phyloP scores from a whole-genome alignment of 1,140 invertebrate species.

The Drosophila orena region DNA sequence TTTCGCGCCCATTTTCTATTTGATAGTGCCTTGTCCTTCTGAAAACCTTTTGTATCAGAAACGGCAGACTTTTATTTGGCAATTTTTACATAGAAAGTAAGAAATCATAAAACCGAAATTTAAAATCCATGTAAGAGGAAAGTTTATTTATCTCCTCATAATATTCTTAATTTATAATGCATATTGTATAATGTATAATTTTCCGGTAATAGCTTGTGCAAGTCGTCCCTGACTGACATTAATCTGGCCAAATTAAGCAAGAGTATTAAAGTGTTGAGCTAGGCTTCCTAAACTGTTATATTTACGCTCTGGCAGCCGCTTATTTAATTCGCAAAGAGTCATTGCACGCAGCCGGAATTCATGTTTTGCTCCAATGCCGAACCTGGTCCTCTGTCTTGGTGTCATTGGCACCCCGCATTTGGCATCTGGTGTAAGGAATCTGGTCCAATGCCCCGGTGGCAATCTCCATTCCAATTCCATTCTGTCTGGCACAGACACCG shows the following conservation, averaged over 20 bases:
- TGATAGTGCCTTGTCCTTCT: too few species aligned
- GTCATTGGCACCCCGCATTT: slow-evolving; percentile 29
- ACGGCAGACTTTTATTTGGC: too few species aligned
- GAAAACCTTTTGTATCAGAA: too few species aligned
- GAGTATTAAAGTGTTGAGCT: not conserved
- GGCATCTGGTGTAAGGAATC: slow-evolving; percentile 16
- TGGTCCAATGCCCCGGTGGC: slow-evolving; percentile 18
- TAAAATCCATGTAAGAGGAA: too few species aligned
- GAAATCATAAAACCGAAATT: too few species aligned
- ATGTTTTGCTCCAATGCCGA: slow-evolving; percentile 35
- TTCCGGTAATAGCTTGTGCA: not conserved
- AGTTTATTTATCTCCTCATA: too few species aligned
- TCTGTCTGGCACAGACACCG: slow-evolving; percentile 31
- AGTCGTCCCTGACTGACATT: not conserved
- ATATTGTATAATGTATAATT: too few species aligned
- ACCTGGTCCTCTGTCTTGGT: slow-evolving; percentile 20
- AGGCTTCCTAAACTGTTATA: slow-evolving; percentile 2
- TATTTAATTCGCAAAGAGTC: slow-evolving; percentile 26
- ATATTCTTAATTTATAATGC: too few species aligned
- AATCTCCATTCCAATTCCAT: slow-evolving; percentile 28
- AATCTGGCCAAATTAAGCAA: not conserved
- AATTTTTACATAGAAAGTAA: too few species aligned
- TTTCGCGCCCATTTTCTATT: too few species aligned
- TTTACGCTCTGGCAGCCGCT: slow-evolving; percentile 29
- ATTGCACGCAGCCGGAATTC: slow-evolving; percentile 47